Percentiles rank a stretch among this genome's conserved stretches.
Conservation (phyloP, 2,113 vertebrate genomes). For the Acanthochromis polyacanthus region DNA sequence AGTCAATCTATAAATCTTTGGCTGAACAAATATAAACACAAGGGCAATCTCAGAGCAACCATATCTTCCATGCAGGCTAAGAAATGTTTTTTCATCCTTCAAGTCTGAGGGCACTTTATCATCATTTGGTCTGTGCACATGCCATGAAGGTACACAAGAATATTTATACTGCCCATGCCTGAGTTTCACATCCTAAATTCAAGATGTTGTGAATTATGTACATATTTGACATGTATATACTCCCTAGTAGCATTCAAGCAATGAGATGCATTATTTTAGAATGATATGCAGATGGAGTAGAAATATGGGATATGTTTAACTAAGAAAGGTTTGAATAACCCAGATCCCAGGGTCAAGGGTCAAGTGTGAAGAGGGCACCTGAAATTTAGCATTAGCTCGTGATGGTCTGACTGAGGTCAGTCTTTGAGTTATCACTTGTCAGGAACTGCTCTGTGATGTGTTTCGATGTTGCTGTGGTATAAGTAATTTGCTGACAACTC, state of each 20-base stretch:
- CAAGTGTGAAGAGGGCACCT: constrained; percentile 29
- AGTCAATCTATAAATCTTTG: constrained; percentile 58
- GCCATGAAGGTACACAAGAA: constrained; percentile 45
- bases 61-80: constrained; percentile 45
- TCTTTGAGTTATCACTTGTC: constrained; percentile 25
- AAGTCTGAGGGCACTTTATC: constrained; percentile 52
- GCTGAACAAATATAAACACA: constrained; percentile 40
- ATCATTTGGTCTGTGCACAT: constrained; percentile 51
- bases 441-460: neutral
- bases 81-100: constrained; percentile 42
- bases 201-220: constrained; percentile 48
- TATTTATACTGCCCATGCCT: constrained; percentile 51
- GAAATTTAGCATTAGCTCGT: constrained; percentile 18
- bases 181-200: constrained; percentile 49
- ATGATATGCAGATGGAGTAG: constrained; percentile 13
- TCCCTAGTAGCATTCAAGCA: constrained; percentile 11
- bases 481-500: constrained; percentile 36
- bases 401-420: constrained; percentile 18
- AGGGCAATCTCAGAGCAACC: constrained; percentile 32
- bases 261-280: neutral
- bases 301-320: constrained; percentile 33
- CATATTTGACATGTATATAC: constrained; percentile 21
- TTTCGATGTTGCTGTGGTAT: constrained; percentile 22
- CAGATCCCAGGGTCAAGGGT: constrained; percentile 24
- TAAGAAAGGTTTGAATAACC: constrained; percentile 14